Conservation (phyloP, 2,797 vertebrate species). For the Cyprinella venusta region DNA sequence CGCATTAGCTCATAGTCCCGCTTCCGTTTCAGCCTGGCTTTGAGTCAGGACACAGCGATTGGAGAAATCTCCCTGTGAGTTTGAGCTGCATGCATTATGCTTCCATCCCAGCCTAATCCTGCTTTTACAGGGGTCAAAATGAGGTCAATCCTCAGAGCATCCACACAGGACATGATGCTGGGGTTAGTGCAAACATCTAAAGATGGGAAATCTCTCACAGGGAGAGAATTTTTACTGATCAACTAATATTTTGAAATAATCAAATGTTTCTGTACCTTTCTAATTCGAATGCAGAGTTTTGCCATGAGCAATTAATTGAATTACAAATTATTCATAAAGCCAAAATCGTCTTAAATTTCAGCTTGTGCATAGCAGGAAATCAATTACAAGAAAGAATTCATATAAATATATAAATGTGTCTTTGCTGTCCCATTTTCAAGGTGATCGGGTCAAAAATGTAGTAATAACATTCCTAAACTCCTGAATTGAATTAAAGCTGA, state of each 20-base stretch:
- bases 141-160: constrained; percentile 71
- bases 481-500: constrained; percentile 15
- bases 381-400: constrained; percentile 9
- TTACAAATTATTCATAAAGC: not conserved
- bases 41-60: constrained; percentile 46
- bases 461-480: constrained; percentile 31
- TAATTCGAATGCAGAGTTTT: not conserved
- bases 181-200: constrained; percentile 16
- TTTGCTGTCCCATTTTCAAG: not conserved
- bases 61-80: constrained; percentile 51
- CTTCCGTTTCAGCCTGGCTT: constrained; percentile 59
- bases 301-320: constrained; percentile 2
- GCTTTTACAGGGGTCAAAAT: constrained; percentile 68
- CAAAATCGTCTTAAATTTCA: not conserved
- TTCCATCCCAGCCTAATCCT: constrained; percentile 45
- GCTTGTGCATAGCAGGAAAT: constrained; percentile 17
- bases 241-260: not conserved
- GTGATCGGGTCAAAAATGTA: not conserved
- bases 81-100: constrained; percentile 47
- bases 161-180: constrained; percentile 37
- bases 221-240: not conserved
- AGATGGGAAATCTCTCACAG: constrained; percentile 30
- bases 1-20: constrained; percentile 56
- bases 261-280: not conserved
- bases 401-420: not conserved